Base-by-base conservation (phyloP, 1,140 invertebrate genomes). In the Aricia agestis region DNA sequence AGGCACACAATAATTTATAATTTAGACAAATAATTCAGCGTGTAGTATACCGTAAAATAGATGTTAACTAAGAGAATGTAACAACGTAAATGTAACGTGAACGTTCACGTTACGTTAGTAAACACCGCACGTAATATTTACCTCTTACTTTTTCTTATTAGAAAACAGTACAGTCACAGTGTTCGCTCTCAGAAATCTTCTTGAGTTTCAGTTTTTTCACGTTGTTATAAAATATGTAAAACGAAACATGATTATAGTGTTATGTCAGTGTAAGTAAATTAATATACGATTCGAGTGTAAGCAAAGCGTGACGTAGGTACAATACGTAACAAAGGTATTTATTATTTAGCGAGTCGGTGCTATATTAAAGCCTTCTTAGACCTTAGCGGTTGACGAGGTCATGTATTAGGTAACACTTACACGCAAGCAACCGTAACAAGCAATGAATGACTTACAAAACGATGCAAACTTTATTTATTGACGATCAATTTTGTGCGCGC, bases 381-480 rank as follows among this genome's bases (percentile, higher is more conserved):
- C 74, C 73, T 76, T 74, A 77, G 79, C 72, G 76, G 69, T 78
- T 72, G 74, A 69, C 78, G 75, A 82, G 78, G 80, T 77, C 80
- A 74, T 67, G 69, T 69, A 78, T 87, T 84, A 87, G 76, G 85
- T 85, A 87, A 89, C 80, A 78, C 71, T 67, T 75, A 73, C 79
- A 84, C 77, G 78, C 80, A 82, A 74, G 77, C 73, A 69, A 84
- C 74, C 82, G 83, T 83, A 87, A 85, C 84, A 84, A 36, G 72
- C 82, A 86, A 86, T 83, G 81, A 87, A 83, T 88, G 80, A 76
- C 75, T 78, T 80, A 86, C 81, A 82, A 85, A 83, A 79, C 75
- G 76, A 79, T 82, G 80, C 78, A 84, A 87, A 83, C 78, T 78
- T 52, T 52, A 15, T 52, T 52, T 52, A 52, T 15, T 52, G 45